Evolutionary conservation across 1,140 invertebrate species (phyloP), one percentile per base, ranked within the genome.

Genomic region (Nasonia longicornis): DNA sequence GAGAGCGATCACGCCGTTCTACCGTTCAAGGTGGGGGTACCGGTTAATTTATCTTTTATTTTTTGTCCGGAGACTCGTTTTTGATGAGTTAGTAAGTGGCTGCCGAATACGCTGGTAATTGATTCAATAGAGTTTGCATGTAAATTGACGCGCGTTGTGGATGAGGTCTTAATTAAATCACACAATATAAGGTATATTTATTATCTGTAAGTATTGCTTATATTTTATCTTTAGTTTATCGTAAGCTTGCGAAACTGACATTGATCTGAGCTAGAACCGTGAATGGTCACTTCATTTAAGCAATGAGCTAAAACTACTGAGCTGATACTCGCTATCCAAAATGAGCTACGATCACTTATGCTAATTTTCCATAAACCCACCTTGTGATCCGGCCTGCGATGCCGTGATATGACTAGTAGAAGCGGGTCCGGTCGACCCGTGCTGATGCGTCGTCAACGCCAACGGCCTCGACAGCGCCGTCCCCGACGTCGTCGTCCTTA

Each of bases 381-480:
- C 81, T 69, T 82, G 63, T 8, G 42, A 63, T 31, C 72, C 64
- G 77, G 73, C 72, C 63, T 82, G 81, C 6, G 63, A 70, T n/a
- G 76, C 67, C 64, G 72, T 45, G 11, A 45, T 26, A 45, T 82
- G 81, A 82, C 81, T 82, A 82, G 81, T 75, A 63, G 45, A 79
- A 6, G 35, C 71, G 31, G 77, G 45, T 48, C 12, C 83, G 1
- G 12, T 35, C 64, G 63, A 81, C 77, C 52, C 83, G 83, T 14
- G 85, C 84, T 58, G 86, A 80, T 2, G 85, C 12, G 79, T 79
- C 6, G 77, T 69, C 66, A 88, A 90, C 26, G 10, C 1, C n/a
- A 10, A 42, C 31, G 58, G 74, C 58, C 71, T 72, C 42, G 71
- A 7, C 71, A 72, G 16, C n/a, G 71, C 16, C 20, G 76, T 90